A percentile compares a stretch with the other conserved stretches of the same genome.
These are phyloP conservation scores for Tokudaia muenninki DNA, from an alignment of 2,797 vertebrate species.

Conservation along the genomic window DNA sequence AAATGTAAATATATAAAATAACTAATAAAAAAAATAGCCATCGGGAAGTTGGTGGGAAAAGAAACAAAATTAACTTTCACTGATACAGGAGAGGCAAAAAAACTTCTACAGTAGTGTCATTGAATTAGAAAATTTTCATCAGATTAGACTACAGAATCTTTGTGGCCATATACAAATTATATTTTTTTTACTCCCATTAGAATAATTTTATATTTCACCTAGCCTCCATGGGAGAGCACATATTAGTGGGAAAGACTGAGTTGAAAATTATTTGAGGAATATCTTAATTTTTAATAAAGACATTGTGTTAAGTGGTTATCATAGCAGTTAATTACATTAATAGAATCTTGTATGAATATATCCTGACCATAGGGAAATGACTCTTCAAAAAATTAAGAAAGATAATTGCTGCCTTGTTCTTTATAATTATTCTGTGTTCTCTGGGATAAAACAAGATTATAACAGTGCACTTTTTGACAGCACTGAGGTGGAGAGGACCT, in stretches of 20 bases:
- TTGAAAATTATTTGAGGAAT: constrained; percentile 50
- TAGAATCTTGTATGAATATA: constrained; percentile 55
- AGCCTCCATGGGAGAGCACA: not conserved
- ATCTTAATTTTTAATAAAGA: constrained; percentile 65
- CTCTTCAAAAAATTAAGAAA: constrained; percentile 53
- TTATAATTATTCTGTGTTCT: constrained; percentile 43
- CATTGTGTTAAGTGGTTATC: not conserved
- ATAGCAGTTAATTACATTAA: constrained; percentile 34
- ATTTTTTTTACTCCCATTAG: not conserved
- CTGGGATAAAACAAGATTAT: not conserved
- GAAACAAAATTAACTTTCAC: constrained; percentile 59
- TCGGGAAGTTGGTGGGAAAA: constrained; percentile 8
- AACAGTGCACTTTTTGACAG: not conserved
- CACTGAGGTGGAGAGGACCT: not conserved
- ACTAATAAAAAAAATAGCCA: not conserved
- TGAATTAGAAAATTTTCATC: constrained; percentile 62
- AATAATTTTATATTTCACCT: constrained; percentile 51
- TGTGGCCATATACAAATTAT: not conserved
- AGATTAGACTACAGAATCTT: constrained; percentile 29
- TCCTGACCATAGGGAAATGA: constrained; percentile 36
- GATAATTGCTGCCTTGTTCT: constrained; percentile 20
- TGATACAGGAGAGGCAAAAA: constrained; percentile 47
- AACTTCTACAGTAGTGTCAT: not conserved
- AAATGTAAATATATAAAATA: no score
- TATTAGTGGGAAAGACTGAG: not conserved